Evolutionary conservation across 2,113 vertebrate genomes (phyloP), one percentile per base, ranked within the genome.

Genomic region (Rhinichthys klamathensis): DNA sequence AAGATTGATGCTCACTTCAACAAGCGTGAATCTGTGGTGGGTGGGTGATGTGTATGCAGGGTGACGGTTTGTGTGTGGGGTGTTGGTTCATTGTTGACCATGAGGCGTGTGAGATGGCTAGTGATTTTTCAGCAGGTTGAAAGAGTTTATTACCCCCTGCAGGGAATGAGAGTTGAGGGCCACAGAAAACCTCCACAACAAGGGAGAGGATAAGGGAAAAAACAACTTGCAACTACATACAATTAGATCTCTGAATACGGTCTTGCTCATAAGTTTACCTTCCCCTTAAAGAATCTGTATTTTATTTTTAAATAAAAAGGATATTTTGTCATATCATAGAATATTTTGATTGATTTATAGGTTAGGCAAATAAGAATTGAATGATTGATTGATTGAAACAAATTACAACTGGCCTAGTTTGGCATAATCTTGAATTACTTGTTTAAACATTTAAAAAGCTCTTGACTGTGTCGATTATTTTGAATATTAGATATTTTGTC

Each of bases 1-100:
- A 70, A 46, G 41, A 69, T 11, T 18, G 44, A 65, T 67, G 61
- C 65, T 82, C 65, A 70, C 46, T 82, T 70, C 11, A 70, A 44
- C 23, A 2, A 25, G 46, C 15, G 25, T 63, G 32, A 80, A 60
- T 32, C 32, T 1, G 6, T 15, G 38, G 35, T 63, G 58, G 35
- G 46, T 38, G 18, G 10, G 75, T 11, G 27, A 51, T 16, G 6
- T 82, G 46, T 35, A 4, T n/a, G 21, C 6, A 21, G 63, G n/a
- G 35, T 27, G 61, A 18, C 1, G n/a, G 4, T 27, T 30, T 67
- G 61, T 51, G 44, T 9, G 44, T 69, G 49, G 27, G 3, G 13
- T 82, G 65, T 38, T 54, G 46, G 35, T 82, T 82, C 27, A 82
- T 56, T 32, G 46, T 23, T 38, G 46, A 54, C 35, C 3, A 15